Base-by-base conservation (phyloP, 2,797 vertebrate species). In the Urophycis tenuis region DNA sequence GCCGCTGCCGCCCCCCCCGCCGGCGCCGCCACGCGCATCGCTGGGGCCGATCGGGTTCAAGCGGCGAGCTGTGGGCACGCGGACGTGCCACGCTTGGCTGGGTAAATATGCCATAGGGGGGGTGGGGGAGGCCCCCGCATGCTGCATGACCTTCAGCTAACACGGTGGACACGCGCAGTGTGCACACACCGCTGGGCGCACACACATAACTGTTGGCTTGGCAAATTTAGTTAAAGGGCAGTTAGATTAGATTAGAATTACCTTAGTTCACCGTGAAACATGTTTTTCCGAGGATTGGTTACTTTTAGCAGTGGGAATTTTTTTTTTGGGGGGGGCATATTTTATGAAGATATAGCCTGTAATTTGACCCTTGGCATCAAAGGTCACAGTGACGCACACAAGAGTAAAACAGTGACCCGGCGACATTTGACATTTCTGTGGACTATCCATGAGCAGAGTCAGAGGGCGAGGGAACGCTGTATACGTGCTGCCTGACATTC, bases 71-170 rank as follows among this genome's bases (percentile, higher is more conserved):
- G 34, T 76, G 31, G 71, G 32, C 79, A 82, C 39, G 78, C 69
- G 7, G 64, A 45, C 60, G 71, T 74, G 77, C 45, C 39, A 75
- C 80, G 82, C 84, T 87, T 79, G 78, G 78, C 80, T 84, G 83
- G 86, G 85, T 86, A 88, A 91, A 90, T 89, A 88, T 81, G 78
- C 79, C 41, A 49, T 74, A 45, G 60, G 82, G 78, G 85, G 85
- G n/a, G n/a, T n/a, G n/a, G n/a, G n/a, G n/a, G n/a, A n/a, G n/a
- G n/a, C n/a, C n/a, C n/a, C 74, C 79, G 73, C 76, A 71, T 74
- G 79, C 75, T 76, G 15, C 72, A 77, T 88, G 89, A 90, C 90
- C 89, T 88, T 91, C 78, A 76, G 73, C 79, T 84, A 85, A 87
- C 81, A 60, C 30, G 74, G 69, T 76, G 74, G 53, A 73, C 74